These are phyloP conservation scores for Glossophaga mutica DNA, from an alignment of 2,797 vertebrate genomes.

Conservation along the genomic window DNA sequence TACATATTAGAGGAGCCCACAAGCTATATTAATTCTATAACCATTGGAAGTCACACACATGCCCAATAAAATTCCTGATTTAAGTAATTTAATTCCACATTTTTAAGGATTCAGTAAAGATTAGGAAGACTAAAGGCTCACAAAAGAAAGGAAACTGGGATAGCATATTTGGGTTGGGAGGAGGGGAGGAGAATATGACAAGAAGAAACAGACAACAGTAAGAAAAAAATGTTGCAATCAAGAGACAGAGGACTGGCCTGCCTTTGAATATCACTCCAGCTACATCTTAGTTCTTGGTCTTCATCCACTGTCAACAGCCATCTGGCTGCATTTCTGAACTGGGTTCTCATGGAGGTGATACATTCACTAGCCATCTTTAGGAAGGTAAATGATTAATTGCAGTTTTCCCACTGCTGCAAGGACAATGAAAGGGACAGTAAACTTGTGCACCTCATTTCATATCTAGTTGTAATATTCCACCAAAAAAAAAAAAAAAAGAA, in stretches of 20 bases:
- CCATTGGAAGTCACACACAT: slow-evolving; percentile 51
- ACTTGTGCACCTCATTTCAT: slow-evolving; percentile 66
- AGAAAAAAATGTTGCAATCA: slow-evolving; percentile 74
- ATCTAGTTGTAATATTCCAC: slow-evolving; percentile 77
- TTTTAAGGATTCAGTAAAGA: slow-evolving; percentile 69
- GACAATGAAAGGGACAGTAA: slow-evolving; percentile 77
- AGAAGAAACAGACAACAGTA: slow-evolving; percentile 72
- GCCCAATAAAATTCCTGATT: slow-evolving; percentile 50
- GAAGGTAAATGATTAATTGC: slow-evolving; percentile 78
- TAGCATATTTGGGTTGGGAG: slow-evolving; percentile 65
- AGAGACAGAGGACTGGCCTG: slow-evolving; percentile 76
- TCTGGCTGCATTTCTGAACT: slow-evolving; percentile 78
- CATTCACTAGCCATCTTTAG: slow-evolving; percentile 77
- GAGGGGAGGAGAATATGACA: slow-evolving; percentile 71
- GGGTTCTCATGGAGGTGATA: slow-evolving; percentile 73
- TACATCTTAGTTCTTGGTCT: slow-evolving; percentile 78
- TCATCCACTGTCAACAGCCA: slow-evolving; percentile 79
- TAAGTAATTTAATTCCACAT: slow-evolving; percentile 62
- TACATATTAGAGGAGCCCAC: slow-evolving; percentile 35
- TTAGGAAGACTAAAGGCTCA: slow-evolving; percentile 68
- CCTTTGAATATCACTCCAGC: slow-evolving; percentile 76
- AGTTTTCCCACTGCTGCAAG: slow-evolving; percentile 76
- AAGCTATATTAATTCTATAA: slow-evolving; percentile 51
- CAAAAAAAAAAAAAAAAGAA: slow-evolving; percentile 62
- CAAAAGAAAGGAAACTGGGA: slow-evolving; percentile 65